phyloP scores from a whole-genome alignment of 2,113 vertebrate species.

The Rhabdornis inornatus region DNA sequence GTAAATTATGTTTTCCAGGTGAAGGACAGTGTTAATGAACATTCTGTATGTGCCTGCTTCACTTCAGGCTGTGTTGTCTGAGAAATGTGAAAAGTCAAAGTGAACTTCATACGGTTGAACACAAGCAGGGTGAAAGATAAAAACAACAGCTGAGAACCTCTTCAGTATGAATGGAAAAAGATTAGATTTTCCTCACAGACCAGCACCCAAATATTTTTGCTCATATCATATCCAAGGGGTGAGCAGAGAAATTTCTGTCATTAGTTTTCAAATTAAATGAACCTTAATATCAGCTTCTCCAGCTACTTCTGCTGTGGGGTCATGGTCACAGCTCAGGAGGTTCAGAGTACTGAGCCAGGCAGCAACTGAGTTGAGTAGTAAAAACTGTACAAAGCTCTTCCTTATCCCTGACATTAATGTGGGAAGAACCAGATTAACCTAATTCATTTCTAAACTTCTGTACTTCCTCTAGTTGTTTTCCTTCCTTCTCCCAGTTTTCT shows the following conservation, averaged over 20 bases:
- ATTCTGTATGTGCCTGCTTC: slow-evolving; percentile 1
- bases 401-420: neutral
- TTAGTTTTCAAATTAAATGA: slow-evolving; percentile 16
- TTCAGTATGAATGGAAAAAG: neutral
- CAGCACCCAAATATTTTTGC: neutral
- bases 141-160: neutral
- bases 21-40: slow-evolving; percentile 60
- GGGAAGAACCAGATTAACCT: neutral
- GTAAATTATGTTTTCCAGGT: slow-evolving; percentile 59
- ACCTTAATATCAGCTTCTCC: neutral
- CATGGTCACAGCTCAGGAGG: neutral
- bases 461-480: neutral
- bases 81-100: neutral
- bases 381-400: neutral
- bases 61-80: slow-evolving; percentile 19
- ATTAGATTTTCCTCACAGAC: neutral
- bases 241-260: neutral
- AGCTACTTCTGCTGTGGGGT: neutral
- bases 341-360: neutral
- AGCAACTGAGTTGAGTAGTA: neutral
- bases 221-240: neutral
- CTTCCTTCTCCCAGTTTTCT: neutral
- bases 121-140: neutral
- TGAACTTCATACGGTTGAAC: neutral
- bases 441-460: neutral